Percentiles rank a stretch among this genome's conserved stretches.
These are phyloP conservation scores for Cirrhinus molitorella DNA, from an alignment of 2,797 vertebrate genomes.

Conservation along the genomic window DNA sequence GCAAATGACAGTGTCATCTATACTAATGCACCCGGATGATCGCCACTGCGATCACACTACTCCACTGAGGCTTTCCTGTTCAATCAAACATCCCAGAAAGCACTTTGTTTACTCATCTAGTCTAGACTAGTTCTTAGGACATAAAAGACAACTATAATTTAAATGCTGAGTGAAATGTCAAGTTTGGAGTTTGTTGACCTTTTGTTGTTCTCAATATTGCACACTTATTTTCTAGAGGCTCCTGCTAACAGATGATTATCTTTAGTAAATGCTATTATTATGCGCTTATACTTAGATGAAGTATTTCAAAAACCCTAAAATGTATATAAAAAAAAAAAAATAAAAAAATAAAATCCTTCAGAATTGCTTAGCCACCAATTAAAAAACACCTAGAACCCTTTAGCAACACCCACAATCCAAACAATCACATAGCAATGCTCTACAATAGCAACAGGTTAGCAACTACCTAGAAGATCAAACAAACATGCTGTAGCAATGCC, in stretches of 20 bases:
- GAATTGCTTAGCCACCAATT: too few relatives aligned
- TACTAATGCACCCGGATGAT: background rate
- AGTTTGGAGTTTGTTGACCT: background rate
- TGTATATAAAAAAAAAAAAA: too few relatives aligned
- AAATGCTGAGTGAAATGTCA: background rate
- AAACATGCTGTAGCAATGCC: too few relatives aligned
- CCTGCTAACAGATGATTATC: background rate
- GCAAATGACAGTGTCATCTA: background rate
- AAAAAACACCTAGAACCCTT: too few relatives aligned
- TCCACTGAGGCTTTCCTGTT: background rate
- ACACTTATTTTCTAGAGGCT: background rate
- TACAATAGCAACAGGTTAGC: too few relatives aligned
- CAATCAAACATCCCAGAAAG: slow-evolving; percentile 9
- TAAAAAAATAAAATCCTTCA: too few relatives aligned
- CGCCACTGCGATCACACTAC: background rate
- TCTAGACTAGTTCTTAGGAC: background rate
- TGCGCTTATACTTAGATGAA: background rate
- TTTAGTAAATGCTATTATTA: background rate
- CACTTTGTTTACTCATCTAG: background rate
- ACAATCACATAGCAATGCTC: too few relatives aligned
- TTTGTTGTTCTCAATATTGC: background rate
- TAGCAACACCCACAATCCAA: too few relatives aligned
- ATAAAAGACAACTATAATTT: background rate
- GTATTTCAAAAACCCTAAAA: background rate
- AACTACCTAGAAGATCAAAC: too few relatives aligned